Base-by-base conservation (phyloP, 2,113 vertebrate genomes). In the Rhinichthys klamathensis region DNA sequence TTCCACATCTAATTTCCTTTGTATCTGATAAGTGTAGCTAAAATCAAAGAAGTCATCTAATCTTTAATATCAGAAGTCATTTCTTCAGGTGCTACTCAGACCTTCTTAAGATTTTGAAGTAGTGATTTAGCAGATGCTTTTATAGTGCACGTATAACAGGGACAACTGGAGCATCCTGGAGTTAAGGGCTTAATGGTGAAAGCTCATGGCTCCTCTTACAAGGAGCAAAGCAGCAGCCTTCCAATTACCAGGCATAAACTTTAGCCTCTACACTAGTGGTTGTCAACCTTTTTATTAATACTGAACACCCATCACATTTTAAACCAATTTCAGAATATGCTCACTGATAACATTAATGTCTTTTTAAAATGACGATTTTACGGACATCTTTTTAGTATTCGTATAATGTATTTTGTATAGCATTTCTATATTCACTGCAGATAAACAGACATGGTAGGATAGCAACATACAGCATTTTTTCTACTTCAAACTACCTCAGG, bases 81-180 rank as follows among this genome's bases (percentile, higher is more conserved):
- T 46, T 73, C 69, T 78, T 54, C 65, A 84, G 76, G 54, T 84
- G 78, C 35, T 58, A 83, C 83, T 85, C 80, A 67, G 27, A 80
- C 70, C 23, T 41, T 65, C 21, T 21, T 10, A 3, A 65, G 30
- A 60, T 74, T 27, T 44, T 16, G 16, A 61, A 3, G 35, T 21
- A 56, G 23, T 21, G 12, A 78, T 85, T 65, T 80, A 78, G 25
- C 30, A 72, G 76, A 41, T 4, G 9, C 8, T 80, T 80, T 65
- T 27, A 61, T 80, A 41, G 23, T 80, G 13, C 10, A 44, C 7
- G 9, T 18, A 44, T 63, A 63, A 80, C 58, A 63, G 58, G 11
- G 10, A 10, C 3, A n/a, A 16, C 56, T 27, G n/a, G 35, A 30
- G n/a, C 23, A 44, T 10, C 16, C 60, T 15, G 23, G 13, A n/a